phyloP scores from a whole-genome alignment of 2,888 invertebrate genomes.

The Electrophaes corylata region DNA sequence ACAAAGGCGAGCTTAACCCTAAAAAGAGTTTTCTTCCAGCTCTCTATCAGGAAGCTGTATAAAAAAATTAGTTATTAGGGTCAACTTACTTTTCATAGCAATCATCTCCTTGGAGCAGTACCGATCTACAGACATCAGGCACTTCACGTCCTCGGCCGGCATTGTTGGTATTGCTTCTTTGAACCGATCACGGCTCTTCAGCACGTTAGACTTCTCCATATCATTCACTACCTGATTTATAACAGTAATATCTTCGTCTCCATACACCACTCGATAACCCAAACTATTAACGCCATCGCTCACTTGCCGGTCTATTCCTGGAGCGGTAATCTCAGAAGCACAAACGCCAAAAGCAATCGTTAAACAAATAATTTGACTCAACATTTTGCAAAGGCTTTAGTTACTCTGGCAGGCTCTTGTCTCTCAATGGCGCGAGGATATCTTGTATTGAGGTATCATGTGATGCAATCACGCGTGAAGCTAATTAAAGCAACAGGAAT shows the following conservation, averaged over 20 bases:
- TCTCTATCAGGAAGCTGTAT: too few relatives aligned
- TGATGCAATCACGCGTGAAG: conserved; percentile 61
- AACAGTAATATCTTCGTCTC: conserved; percentile 64
- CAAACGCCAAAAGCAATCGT: conserved; percentile 35
- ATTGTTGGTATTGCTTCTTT: conserved; percentile 58
- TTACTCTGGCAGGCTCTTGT: conserved; percentile 17
- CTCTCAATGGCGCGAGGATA: conserved; percentile 37
- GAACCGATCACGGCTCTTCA: conserved; percentile 53
- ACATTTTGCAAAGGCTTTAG: conserved; percentile 28
- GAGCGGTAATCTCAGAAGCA: conserved; percentile 47
- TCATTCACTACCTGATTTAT: conserved; percentile 65
- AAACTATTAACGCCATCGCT: conserved; percentile 59
- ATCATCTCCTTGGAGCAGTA: conserved; percentile 71
- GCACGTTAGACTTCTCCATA: conserved; percentile 51
- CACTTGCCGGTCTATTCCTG: conserved; percentile 54
- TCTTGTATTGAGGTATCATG: conserved; percentile 36
- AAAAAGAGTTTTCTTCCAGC: too few relatives aligned
- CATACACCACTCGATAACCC: conserved; percentile 63
- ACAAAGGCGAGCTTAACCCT: too few relatives aligned
- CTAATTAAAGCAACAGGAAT: conserved; percentile 59
- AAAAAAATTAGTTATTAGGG: too few relatives aligned
- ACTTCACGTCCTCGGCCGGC: conserved; percentile 68
- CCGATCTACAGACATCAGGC: conserved; percentile 72
- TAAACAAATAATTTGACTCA: conserved; percentile 36
- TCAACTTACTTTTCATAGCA: conserved; percentile 67